These are phyloP conservation scores for Halyomorpha halys DNA, from an alignment of 1,140 invertebrate species.

Conservation along the genomic window DNA sequence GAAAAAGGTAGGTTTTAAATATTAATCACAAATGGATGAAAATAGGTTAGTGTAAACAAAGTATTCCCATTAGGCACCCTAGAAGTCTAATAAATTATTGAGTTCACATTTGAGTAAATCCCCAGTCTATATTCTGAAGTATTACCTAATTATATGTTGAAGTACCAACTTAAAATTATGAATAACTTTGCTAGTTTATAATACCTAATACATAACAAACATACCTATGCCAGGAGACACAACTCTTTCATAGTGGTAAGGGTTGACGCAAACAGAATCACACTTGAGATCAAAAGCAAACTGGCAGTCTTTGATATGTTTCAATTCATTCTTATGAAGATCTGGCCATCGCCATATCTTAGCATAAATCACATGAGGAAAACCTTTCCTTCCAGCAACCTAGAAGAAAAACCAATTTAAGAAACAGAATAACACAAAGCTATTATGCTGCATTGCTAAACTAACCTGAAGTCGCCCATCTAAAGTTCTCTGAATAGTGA, in stretches of 20 bases:
- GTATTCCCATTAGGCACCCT: too few species aligned
- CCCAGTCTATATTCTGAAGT: too few species aligned
- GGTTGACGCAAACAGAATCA: slow-evolving; percentile 97
- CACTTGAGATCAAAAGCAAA: slow-evolving; percentile 88
- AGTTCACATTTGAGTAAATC: too few species aligned
- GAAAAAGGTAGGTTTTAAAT: too few species aligned
- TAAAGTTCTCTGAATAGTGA: slow-evolving; percentile 96
- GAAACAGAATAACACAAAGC: too few species aligned
- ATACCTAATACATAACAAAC: too few species aligned
- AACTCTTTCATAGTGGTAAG: slow-evolving; percentile 98
- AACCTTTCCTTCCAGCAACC: slow-evolving; percentile 96
- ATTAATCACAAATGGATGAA: too few species aligned
- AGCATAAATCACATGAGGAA: slow-evolving; percentile 99
- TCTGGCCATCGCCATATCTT: slow-evolving; percentile 99
- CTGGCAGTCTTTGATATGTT: slow-evolving; percentile 94
- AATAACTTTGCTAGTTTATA: too few species aligned
- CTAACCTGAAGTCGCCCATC: slow-evolving; percentile 91
- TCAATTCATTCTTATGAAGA: slow-evolving; percentile 97
- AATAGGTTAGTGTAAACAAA: too few species aligned
- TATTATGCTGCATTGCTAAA: not conserved
- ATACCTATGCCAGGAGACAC: slow-evolving; percentile 92
- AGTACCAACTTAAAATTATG: too few species aligned
- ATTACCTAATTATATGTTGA: too few species aligned
- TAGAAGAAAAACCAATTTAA: slow-evolving; percentile 31
- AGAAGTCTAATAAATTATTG: too few species aligned